These are phyloP conservation scores for Pogonophryne albipinna DNA, from an alignment of 2,797 vertebrate genomes.

Conservation along the genomic window DNA sequence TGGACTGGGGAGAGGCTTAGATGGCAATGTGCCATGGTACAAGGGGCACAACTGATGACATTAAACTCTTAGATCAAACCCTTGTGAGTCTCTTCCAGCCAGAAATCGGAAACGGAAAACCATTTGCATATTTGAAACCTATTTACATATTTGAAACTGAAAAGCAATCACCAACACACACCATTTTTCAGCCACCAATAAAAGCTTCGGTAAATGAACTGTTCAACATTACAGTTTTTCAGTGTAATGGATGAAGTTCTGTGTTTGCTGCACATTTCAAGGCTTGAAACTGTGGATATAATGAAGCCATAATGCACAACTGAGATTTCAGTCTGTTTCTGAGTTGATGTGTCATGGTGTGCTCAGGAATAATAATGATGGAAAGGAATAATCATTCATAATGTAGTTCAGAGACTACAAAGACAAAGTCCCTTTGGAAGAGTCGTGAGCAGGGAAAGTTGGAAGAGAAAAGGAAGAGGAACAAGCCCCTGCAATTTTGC, in stretches of 20 bases:
- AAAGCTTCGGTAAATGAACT: conserved; percentile 71
- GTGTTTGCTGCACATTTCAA: conserved; percentile 61
- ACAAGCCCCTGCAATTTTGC: conserved; percentile 66
- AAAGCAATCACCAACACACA: conserved; percentile 64
- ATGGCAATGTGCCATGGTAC: conserved; percentile 73
- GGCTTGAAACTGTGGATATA: conserved; percentile 62
- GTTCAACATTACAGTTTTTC: conserved; percentile 68
- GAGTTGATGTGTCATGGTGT: conserved; percentile 68
- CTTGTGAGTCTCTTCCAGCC: conserved; percentile 64
- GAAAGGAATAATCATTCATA: conserved; percentile 69
- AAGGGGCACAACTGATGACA: conserved; percentile 75
- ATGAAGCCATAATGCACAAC: conserved; percentile 69
- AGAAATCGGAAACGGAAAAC: conserved; percentile 71
- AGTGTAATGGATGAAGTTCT: conserved; percentile 61
- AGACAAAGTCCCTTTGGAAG: conserved; percentile 62
- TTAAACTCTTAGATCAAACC: conserved; percentile 79
- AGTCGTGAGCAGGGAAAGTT: conserved; percentile 42
- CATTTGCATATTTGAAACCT: conserved; percentile 71
- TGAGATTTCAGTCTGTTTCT: conserved; percentile 63
- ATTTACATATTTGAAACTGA: conserved; percentile 72
- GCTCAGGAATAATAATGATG: conserved; percentile 75
- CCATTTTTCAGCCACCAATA: conserved; percentile 70
- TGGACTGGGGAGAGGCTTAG: conserved; percentile 67
- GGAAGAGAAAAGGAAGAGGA: conserved; percentile 47
- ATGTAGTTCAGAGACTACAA: conserved; percentile 72